Evolutionary conservation across 2,888 invertebrate species (phyloP).

Genomic region (Dryocosmus kuriphilus): DNA sequence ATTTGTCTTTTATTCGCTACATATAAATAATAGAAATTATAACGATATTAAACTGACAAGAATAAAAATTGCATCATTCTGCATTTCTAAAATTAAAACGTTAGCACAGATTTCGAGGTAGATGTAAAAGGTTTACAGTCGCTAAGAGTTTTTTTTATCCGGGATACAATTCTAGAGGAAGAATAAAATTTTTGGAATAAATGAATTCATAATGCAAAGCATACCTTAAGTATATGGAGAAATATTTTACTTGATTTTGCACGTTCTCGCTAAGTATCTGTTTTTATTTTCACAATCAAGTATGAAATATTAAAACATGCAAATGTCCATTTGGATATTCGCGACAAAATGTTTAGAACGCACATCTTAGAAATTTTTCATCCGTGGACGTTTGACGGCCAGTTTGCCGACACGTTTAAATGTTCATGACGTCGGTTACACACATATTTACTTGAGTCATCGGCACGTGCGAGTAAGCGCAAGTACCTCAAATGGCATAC

Average conservation of each 20-base stretch:
- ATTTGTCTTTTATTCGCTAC: not conserved
- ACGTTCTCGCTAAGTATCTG: not conserved
- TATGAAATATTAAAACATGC: not conserved
- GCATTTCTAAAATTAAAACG: too few species aligned
- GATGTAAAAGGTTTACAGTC: too few species aligned
- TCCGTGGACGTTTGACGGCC: not conserved
- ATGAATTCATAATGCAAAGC: not conserved
- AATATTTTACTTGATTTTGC: not conserved
- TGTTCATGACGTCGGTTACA: not conserved
- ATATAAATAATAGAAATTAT: too few species aligned
- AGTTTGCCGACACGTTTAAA: not conserved
- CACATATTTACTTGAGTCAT: not conserved
- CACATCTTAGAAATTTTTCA: not conserved
- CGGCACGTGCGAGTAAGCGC: not conserved
- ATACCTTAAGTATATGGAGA: not conserved
- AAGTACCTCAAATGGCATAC: not conserved
- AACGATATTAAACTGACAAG: too few species aligned
- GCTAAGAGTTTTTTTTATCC: too few species aligned
- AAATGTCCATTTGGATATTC: not conserved
- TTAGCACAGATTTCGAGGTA: not conserved
- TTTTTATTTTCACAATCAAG: not conserved
- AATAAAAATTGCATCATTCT: too few species aligned
- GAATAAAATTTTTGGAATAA: not conserved
- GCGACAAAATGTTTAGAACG: not conserved
- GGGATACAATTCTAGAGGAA: too few species aligned